Conservation (phyloP, 2,888 invertebrate species). For the Theodoxus fluviatilis region DNA sequence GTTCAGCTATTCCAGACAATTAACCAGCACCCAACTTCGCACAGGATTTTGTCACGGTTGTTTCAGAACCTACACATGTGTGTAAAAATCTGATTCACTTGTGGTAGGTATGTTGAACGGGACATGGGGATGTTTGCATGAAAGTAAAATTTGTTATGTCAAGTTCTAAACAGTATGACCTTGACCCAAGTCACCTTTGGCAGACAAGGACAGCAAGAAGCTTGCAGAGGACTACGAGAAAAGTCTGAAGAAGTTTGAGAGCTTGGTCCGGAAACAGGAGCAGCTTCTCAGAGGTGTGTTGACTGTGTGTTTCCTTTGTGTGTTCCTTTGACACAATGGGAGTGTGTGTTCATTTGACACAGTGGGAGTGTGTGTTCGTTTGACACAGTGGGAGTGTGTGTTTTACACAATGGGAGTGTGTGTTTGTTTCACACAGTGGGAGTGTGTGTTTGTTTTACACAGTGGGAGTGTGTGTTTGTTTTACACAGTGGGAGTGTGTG, state of each 20-base stretch:
- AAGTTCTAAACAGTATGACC: too few relatives aligned
- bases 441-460: background rate
- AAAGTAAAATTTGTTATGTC: constrained; percentile 10
- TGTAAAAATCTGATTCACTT: too few relatives aligned
- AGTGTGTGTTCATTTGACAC: background rate
- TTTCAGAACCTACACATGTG: too few relatives aligned
- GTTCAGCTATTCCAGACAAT: too few relatives aligned
- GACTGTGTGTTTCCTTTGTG: background rate
- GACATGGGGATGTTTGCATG: background rate
- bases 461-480: constrained; percentile 18
- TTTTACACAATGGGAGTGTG: too few relatives aligned
- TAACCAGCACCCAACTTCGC: too few relatives aligned
- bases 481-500: too few relatives aligned
- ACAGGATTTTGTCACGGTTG: too few relatives aligned
- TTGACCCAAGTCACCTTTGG: constrained; percentile 53
- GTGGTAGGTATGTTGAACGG: too few relatives aligned
- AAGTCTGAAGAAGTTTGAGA: constrained; percentile 78
- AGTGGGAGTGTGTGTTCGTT: background rate
- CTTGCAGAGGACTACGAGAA: constrained; percentile 80
- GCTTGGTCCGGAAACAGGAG: constrained; percentile 89
- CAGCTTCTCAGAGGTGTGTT: constrained; percentile 77
- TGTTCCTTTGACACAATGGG: background rate
- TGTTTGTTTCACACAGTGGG: background rate
- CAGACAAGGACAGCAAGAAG: constrained; percentile 59
- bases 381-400: background rate